Evolutionary conservation across 1,140 invertebrate species (phyloP).

Genomic region (Lucilia sericata): DNA sequence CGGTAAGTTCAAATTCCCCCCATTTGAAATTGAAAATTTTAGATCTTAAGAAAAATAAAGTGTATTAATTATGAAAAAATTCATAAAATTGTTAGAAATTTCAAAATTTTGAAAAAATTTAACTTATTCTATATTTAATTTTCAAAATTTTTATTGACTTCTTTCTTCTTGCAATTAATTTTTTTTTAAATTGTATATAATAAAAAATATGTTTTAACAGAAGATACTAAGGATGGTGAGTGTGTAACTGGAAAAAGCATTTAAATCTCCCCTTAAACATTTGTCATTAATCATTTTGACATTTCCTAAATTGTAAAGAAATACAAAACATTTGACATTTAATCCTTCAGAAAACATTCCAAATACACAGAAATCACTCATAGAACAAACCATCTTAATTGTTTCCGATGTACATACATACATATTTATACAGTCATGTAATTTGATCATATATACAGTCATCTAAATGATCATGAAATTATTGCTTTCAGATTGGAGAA

Average conservation of each 20-base stretch:
- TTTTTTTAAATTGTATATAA: constrained; percentile 40
- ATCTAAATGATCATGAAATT: not conserved
- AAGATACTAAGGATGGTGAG: constrained; percentile 67
- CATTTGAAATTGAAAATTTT: not conserved
- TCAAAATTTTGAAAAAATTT: not conserved
- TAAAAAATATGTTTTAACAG: constrained; percentile 52
- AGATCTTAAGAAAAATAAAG: not conserved
- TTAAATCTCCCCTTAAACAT: not conserved
- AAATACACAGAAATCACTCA: constrained; percentile 10
- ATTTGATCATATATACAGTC: not conserved
- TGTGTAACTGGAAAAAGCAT: constrained; percentile 48
- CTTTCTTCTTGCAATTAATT: constrained; percentile 1
- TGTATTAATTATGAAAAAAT: too few species aligned
- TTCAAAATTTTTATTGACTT: constrained; percentile 19
- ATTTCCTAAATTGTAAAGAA: not conserved
- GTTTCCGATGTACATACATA: not conserved
- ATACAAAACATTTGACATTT: constrained; percentile 48
- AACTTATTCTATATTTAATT: not conserved
- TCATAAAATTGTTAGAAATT: not conserved
- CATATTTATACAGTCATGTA: not conserved
- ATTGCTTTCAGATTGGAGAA: too few species aligned
- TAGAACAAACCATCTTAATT: not conserved
- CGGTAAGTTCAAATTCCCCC: constrained; percentile 70
- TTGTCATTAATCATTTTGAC: constrained; percentile 3
- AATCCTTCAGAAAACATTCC: constrained; percentile 4